Evolutionary conservation across 2,888 invertebrate species (phyloP), one percentile per base, ranked within the genome.

Genomic region (Polyommatus icarus): DNA sequence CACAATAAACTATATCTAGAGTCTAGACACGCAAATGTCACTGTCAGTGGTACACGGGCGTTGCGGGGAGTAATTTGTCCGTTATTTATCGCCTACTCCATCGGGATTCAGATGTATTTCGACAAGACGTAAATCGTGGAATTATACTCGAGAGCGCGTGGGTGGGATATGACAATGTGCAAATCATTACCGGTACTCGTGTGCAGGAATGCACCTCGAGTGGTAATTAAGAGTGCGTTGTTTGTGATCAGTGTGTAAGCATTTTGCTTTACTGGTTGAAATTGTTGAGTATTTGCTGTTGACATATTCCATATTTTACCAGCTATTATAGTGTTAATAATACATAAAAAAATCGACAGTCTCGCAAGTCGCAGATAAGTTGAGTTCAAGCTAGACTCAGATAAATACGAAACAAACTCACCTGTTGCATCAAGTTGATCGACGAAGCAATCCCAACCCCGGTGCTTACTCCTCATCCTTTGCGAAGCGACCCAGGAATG

Each of bases 381-480:
- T 15, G 10, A 18, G 7, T n/a, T 18, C 3, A 32, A 32, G 36
- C 18, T 3, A 2, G 15, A 0, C 5, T 24, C 8, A 7, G 15
- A n/a, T 46, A 54, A 50, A n/a, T 54, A 29, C 29, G 3, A 76
- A 76, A 40, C 15, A 7, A 61, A 82, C 85, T 83, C 79, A 93
- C 93, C 93, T 93, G 92, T 92, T 88, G 90, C 86, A 86, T 91
- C 87, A 81, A 87, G 86, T 84, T 89, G 88, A 86, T 88, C 89
- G 88, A 90, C 89, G 87, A 85, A 90, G 86, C 86, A 87, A 86
- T 87, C 88, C 90, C 90, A 84, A 83, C 87, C 90, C 89, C 90
- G 89, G 85, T 91, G 90, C 89, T 91, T 91, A 90, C 89, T 91
- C 94, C 89, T 92, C 94, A 94, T 94, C 87, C 91, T 94, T 93